These are phyloP conservation scores for Eulemur albifrons DNA, from an alignment of 2,797 vertebrate species.

Conservation along the genomic window DNA sequence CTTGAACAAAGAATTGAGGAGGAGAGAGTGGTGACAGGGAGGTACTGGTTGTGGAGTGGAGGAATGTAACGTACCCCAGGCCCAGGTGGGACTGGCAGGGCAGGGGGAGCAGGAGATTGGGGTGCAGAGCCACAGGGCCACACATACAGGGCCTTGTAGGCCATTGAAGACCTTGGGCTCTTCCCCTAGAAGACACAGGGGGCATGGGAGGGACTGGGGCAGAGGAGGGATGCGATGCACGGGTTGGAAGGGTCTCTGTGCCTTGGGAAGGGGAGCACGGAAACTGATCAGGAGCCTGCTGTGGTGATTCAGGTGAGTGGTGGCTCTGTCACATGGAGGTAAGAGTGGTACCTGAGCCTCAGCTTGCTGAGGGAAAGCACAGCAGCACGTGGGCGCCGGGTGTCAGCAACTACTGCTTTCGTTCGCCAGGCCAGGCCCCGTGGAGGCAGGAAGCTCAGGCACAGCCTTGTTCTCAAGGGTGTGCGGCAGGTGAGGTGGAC, in stretches of 20 bases:
- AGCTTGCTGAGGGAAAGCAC: background rate
- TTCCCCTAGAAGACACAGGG: background rate
- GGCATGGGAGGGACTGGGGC: background rate
- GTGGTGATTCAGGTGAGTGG: background rate
- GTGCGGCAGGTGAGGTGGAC: background rate
- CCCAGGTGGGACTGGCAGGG: background rate
- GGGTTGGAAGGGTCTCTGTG: background rate
- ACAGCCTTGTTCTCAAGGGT: background rate
- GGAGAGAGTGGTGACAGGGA: background rate
- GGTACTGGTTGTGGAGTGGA: too few relatives aligned
- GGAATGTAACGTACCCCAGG: background rate
- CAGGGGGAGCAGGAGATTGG: background rate
- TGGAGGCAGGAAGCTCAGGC: background rate
- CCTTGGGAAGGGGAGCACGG: background rate
- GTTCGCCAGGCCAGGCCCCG: background rate
- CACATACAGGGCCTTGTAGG: background rate
- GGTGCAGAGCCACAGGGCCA: background rate
- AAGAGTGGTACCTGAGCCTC: background rate
- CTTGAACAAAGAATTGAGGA: background rate
- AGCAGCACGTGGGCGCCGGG: background rate
- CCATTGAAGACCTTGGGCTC: background rate
- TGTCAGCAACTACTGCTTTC: background rate
- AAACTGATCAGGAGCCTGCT: background rate
- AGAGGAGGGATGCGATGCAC: too few relatives aligned
- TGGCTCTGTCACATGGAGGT: background rate